Conservation (phyloP, 2,113 vertebrate species). For the Tinamus guttatus region DNA sequence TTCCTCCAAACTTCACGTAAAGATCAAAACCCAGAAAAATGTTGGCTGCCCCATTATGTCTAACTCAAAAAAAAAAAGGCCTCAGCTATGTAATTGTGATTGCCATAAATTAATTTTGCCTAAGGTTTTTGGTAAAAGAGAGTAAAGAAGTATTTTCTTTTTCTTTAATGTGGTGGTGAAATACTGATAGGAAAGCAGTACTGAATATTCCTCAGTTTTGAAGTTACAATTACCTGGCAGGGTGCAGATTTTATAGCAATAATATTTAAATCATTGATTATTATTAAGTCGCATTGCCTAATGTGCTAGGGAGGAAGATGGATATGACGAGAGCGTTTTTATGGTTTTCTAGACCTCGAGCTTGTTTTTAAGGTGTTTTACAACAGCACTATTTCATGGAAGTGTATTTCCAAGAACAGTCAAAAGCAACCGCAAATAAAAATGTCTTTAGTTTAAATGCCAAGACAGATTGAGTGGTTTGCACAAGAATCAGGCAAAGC, state of each 20-base stretch:
- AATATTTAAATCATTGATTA: background rate
- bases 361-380: background rate
- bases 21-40: slow-evolving; percentile 17
- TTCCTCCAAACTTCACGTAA: background rate
- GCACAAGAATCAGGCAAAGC: slow-evolving; percentile 12
- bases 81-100: slow-evolving; percentile 17
- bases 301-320: background rate
- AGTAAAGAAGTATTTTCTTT: background rate
- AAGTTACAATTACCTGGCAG: background rate
- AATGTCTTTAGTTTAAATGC: slow-evolving; percentile 4
- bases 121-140: background rate
- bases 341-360: background rate
- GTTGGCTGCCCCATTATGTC: background rate
- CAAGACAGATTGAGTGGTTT: slow-evolving; percentile 39
- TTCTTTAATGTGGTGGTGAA: background rate
- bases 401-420: slow-evolving; percentile 7
- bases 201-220: background rate
- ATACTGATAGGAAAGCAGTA: background rate
- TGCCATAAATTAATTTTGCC: background rate
- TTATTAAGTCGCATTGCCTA: background rate
- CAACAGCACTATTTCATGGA: background rate
- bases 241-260: background rate
- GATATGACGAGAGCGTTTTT: background rate
- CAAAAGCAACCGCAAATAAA: slow-evolving; percentile 46
- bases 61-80: background rate